These are phyloP conservation scores for Paradoxurus hermaphroditus DNA, from an alignment of 2,113 vertebrate species.

Conservation along the genomic window DNA sequence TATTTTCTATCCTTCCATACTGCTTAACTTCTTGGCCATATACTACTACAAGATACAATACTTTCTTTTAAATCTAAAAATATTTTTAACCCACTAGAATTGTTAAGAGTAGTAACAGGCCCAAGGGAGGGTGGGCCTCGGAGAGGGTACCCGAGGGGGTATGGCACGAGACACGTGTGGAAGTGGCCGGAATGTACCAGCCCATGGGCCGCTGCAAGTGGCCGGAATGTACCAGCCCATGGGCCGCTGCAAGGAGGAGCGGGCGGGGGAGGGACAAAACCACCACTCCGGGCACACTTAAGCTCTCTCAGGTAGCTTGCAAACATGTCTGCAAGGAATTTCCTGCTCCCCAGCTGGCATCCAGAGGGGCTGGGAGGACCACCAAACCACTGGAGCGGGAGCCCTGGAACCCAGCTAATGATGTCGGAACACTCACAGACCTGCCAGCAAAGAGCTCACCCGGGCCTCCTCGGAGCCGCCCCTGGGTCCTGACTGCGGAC, in stretches of 20 bases:
- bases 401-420: neutral
- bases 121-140: neutral
- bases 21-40: neutral
- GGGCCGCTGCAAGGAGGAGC: too few species aligned
- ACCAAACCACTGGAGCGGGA: neutral
- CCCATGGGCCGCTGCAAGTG: too few species aligned
- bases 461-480: neutral
- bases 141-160: neutral
- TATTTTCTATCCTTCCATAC: neutral
- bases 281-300: neutral
- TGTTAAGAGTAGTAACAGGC: neutral
- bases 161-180: fast-evolving
- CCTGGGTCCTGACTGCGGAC: neutral
- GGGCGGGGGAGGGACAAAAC: neutral
- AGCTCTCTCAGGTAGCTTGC: neutral
- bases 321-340: neutral
- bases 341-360: neutral
- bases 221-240: neutral
- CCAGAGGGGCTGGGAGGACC: neutral
- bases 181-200: neutral
- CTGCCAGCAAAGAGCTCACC: neutral
- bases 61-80: neutral
- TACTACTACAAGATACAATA: neutral
- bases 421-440: neutral
- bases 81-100: neutral